A percentile compares a stretch with the other conserved stretches of the same genome.
Evolutionary conservation across 2,888 invertebrate species (phyloP).

Genomic region (Hipparchia sbordonii): DNA sequence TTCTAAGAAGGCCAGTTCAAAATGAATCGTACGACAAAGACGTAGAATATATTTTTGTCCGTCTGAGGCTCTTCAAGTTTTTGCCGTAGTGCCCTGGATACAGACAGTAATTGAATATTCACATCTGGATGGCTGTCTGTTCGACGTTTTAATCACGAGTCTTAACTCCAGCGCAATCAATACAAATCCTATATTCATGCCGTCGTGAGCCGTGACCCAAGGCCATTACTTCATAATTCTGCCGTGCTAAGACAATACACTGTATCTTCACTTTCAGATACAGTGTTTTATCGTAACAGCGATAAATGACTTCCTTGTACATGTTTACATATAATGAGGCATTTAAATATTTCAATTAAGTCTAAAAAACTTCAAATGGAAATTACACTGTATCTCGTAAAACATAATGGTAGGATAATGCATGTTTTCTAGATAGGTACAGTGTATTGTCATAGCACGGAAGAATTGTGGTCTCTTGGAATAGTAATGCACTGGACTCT

Average conservation of each 20-base stretch:
- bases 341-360: too few relatives aligned
- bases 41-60: conserved; percentile 21
- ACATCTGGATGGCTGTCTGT: conserved; percentile 57
- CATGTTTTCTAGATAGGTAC: too few relatives aligned
- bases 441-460: too few relatives aligned
- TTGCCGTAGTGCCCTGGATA: conserved; percentile 43
- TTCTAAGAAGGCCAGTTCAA: not conserved
- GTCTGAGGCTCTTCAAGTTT: conserved; percentile 16
- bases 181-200: not conserved
- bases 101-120: conserved; percentile 71
- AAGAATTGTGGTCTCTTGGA: not conserved
- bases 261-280: too few relatives aligned
- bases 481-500: not conserved
- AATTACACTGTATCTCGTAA: too few relatives aligned
- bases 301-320: too few relatives aligned
- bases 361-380: too few relatives aligned
- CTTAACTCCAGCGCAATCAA: conserved; percentile 39
- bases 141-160: conserved; percentile 60
- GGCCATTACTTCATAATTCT: not conserved
- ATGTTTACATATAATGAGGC: too few relatives aligned
- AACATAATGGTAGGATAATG: too few relatives aligned
- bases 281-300: too few relatives aligned
- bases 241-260: too few relatives aligned
- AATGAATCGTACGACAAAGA: not conserved
- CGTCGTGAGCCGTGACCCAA: too few relatives aligned